Evolutionary conservation across 2,113 vertebrate genomes (phyloP).

Genomic region (Charadrius vociferus): DNA sequence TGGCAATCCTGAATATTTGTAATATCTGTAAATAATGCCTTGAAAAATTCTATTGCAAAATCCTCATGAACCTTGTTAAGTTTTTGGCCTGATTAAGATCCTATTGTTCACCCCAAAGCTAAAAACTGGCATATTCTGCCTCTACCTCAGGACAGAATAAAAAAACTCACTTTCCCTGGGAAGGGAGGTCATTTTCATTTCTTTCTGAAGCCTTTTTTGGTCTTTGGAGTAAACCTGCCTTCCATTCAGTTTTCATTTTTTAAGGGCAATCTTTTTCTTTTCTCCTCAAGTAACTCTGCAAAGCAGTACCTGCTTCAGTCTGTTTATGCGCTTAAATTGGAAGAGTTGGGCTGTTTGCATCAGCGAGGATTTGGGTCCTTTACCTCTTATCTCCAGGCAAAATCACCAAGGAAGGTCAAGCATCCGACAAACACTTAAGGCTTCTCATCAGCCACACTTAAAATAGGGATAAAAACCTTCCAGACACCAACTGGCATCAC

Average conservation of each 20-base stretch:
- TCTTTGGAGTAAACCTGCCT: neutral
- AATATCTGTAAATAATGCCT: neutral
- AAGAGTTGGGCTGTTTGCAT: neutral
- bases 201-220: neutral
- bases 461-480: slow-evolving; percentile 14
- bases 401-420: neutral
- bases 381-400: neutral
- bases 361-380: neutral
- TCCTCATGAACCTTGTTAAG: neutral
- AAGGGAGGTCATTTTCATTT: neutral
- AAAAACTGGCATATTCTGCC: neutral
- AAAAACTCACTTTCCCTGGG: neutral
- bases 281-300: neutral
- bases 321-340: neutral
- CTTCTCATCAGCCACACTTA: neutral
- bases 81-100: neutral
- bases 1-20: neutral
- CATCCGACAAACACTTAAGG: neutral
- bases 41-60: neutral
- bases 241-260: neutral
- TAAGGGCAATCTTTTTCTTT: neutral
- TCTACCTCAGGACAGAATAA: neutral
- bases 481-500: slow-evolving; percentile 16
- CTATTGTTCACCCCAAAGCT: neutral
- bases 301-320: neutral